These are phyloP conservation scores for Siniperca undulata DNA, from an alignment of 2,797 vertebrate genomes.

Conservation along the genomic window DNA sequence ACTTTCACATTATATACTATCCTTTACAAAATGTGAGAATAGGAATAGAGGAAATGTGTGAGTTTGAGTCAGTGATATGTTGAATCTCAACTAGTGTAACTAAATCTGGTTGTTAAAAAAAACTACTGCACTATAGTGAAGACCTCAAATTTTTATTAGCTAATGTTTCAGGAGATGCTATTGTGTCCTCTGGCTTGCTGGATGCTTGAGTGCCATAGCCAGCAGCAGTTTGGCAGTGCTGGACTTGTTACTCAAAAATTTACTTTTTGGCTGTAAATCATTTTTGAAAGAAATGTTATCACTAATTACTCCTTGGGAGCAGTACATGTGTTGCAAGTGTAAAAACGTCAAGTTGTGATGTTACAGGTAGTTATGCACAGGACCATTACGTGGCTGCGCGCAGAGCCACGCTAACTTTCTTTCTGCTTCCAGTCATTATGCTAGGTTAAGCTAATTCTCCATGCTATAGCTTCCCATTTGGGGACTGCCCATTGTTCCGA, in stretches of 20 bases:
- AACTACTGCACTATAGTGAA: neutral
- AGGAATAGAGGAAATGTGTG: neutral
- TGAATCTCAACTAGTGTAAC: neutral
- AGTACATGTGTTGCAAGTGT: neutral
- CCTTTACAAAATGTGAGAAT: neutral
- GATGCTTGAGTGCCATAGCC: neutral
- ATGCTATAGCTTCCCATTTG: too few relatives aligned
- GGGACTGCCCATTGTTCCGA: too few relatives aligned
- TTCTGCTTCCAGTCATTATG: too few relatives aligned
- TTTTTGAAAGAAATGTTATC: neutral
- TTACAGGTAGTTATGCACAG: too few relatives aligned
- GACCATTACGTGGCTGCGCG: too few relatives aligned
- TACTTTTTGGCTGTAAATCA: neutral
- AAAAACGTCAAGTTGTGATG: too few relatives aligned
- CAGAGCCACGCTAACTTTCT: too few relatives aligned
- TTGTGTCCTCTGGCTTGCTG: neutral
- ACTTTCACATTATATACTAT: too few relatives aligned
- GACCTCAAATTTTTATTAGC: neutral
- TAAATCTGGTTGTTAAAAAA: neutral
- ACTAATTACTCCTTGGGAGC: neutral
- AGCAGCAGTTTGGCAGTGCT: neutral
- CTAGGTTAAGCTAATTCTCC: too few relatives aligned
- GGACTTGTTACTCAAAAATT: neutral
- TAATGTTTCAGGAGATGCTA: neutral
- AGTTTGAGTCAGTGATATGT: constrained; percentile 1